Evolutionary conservation across 2,888 invertebrate genomes (phyloP).

Genomic region (Leucophora obtusa): DNA sequence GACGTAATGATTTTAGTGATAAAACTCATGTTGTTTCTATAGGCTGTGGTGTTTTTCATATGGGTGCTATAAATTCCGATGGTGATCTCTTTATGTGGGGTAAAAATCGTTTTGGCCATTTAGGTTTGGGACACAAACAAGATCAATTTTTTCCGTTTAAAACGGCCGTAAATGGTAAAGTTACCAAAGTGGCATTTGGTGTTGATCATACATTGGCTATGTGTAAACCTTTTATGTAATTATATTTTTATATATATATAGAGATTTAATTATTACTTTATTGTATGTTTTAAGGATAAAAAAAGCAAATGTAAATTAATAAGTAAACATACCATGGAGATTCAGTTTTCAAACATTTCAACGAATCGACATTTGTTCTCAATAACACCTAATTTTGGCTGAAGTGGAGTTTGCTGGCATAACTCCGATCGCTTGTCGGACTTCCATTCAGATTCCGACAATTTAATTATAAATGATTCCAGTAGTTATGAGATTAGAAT

Average conservation of each 20-base stretch:
- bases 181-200: slow-evolving; percentile 87
- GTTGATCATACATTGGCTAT: slow-evolving; percentile 91
- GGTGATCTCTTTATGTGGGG: slow-evolving; percentile 97
- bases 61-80: slow-evolving; percentile 89
- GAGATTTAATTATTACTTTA: slow-evolving; percentile 18
- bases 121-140: slow-evolving; percentile 89
- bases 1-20: slow-evolving; percentile 89
- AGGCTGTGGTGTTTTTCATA: slow-evolving; percentile 86
- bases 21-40: slow-evolving; percentile 84
- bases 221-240: slow-evolving; percentile 85
- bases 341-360: not conserved
- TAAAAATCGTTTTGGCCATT: slow-evolving; percentile 88
- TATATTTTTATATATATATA: too few relatives aligned
- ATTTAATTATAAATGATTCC: too few relatives aligned
- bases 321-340: not conserved
- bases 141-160: slow-evolving; percentile 94
- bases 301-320: not conserved
- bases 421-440: too few relatives aligned
- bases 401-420: too few relatives aligned
- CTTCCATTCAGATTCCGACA: too few relatives aligned
- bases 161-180: slow-evolving; percentile 88
- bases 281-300: not conserved
- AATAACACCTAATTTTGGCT: not conserved
- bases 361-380: not conserved
- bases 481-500: too few relatives aligned